phyloP scores from a whole-genome alignment of 2,797 vertebrate genomes.

The Melanotaenia parkinsoni region DNA sequence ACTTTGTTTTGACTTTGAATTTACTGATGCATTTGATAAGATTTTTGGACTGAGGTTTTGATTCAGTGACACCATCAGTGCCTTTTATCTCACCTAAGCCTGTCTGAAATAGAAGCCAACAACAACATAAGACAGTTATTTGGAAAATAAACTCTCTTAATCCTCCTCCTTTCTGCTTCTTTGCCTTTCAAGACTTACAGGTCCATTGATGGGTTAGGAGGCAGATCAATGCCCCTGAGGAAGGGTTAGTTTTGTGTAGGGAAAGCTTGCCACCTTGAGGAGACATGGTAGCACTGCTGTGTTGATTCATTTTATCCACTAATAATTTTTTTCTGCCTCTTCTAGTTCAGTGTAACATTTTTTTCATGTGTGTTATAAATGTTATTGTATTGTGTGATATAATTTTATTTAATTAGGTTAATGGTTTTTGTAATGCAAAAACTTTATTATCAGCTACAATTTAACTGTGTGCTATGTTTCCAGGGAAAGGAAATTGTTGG shows the following conservation, averaged over 20 bases:
- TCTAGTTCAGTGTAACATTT: neutral
- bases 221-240: constrained; percentile 20
- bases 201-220: constrained; percentile 36
- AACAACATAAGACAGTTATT: constrained; percentile 46
- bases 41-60: constrained; percentile 35
- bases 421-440: neutral
- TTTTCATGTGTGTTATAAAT: constrained; percentile 7
- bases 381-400: neutral
- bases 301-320: neutral
- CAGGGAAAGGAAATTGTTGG: neutral
- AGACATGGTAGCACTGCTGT: constrained; percentile 38
- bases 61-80: constrained; percentile 43
- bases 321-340: constrained; percentile 1
- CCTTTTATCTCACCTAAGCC: constrained; percentile 50
- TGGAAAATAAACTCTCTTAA: constrained; percentile 56
- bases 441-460: neutral
- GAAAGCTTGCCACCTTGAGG: constrained; percentile 82
- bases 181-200: constrained; percentile 20
- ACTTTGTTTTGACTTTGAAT: neutral
- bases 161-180: constrained; percentile 48
- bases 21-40: constrained; percentile 19
- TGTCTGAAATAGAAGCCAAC: constrained; percentile 44
- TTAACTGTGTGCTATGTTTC: neutral
- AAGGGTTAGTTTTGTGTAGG: constrained; percentile 43
- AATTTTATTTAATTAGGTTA: neutral